Base-by-base conservation (phyloP, 2,888 invertebrate genomes). In the Cataglyphis altisquamis region DNA sequence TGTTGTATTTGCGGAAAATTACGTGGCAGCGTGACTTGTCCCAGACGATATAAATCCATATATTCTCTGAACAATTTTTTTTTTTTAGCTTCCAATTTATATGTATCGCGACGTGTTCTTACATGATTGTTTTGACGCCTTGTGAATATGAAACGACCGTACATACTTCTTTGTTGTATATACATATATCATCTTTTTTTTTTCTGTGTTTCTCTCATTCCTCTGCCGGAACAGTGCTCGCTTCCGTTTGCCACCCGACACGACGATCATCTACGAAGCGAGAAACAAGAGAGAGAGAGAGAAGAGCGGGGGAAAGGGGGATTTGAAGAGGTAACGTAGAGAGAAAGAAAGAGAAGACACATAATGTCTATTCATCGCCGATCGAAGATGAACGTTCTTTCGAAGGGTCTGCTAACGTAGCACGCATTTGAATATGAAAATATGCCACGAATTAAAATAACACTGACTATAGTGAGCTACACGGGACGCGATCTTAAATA, bases 371-470 rank as follows among this genome's bases (percentile, higher is more conserved):
- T 92, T 91, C 89, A 89, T 88, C 90, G 85, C 29, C 88, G 90
- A 90, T 91, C 90, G 90, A 86, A 87, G 89, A 91, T 84, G 86
- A 84, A 90, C 91, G 90, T 86, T 84, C 77, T 68, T 77, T 64
- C 41, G 70, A 62, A 82, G 75, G 64, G 57, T 77, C 74, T 72
- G 73, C 72, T 74, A 60, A 64, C 57, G 73, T 66, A 75, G 81
- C 85, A 72, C 78, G 64, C 92, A 91, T 92, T 92, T 92, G 93
- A 94, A 94, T 94, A 93, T 93, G 92, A 93, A 93, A 94, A 94
- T 92, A 92, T 90, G 89, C 85, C 83, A 86, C 87, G 91, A 92
- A 93, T 92, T 93, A 94, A 94, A 94, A 94, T 94, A 94, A 94
- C 93, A 93, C 90, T 89, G 91, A 87, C 87, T 68, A 32, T n/a